Percentiles rank a stretch among this genome's conserved stretches.
Conservation (phyloP, 2,113 vertebrate species). For the Calcarius ornatus region DNA sequence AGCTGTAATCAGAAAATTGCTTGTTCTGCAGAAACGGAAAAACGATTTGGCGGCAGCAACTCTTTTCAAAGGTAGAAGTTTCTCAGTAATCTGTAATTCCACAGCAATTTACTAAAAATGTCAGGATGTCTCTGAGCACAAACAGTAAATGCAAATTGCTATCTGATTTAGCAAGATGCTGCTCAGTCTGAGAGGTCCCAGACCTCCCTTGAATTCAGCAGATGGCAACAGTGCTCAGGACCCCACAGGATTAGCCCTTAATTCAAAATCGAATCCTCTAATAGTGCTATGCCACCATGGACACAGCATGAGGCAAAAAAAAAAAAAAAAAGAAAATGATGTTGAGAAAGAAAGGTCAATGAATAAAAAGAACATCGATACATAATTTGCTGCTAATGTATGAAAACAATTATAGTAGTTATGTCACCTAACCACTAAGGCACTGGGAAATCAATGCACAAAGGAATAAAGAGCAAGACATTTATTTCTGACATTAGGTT, state of each 20-base stretch:
- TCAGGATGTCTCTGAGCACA: background rate
- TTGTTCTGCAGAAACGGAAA: conserved; percentile 4
- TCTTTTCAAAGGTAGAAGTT: background rate
- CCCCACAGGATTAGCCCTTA: conserved; percentile 18
- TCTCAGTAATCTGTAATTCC: conserved; percentile 17
- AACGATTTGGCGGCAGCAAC: background rate
- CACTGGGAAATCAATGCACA: conserved; percentile 13
- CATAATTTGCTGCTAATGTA: conserved; percentile 51
- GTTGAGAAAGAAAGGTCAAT: conserved; percentile 39
- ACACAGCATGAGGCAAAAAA: conserved; percentile 7
- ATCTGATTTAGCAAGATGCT: background rate
- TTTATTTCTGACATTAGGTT: conserved; percentile 23
- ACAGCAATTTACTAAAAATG: conserved; percentile 1
- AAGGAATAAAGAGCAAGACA: conserved; percentile 39
- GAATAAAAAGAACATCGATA: conserved; percentile 28
- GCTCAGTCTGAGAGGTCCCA: background rate
- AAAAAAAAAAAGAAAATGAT: background rate
- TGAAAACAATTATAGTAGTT: conserved; percentile 54
- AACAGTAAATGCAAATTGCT: conserved; percentile 11
- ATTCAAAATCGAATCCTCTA: conserved; percentile 24
- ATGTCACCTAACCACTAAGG: conserved; percentile 24
- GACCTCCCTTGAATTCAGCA: background rate
- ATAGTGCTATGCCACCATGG: background rate
- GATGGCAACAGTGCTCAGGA: background rate
- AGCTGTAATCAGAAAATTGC: conserved; percentile 30